Evolutionary conservation across 2,113 vertebrate species (phyloP).

Genomic region (Gobio gobio): DNA sequence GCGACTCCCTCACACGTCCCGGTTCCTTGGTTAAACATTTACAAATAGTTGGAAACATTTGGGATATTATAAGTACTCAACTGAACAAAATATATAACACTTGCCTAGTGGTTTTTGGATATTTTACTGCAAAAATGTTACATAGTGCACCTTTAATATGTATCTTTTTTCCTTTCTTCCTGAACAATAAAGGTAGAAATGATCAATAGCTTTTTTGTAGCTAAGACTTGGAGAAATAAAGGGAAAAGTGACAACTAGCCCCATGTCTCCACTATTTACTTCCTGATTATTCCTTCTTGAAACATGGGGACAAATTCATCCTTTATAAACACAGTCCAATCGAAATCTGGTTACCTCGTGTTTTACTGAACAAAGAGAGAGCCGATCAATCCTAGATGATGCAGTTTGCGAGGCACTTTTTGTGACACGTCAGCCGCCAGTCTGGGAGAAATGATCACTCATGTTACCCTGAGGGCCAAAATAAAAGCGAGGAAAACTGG

Average conservation of each 20-base stretch:
- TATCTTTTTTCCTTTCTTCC: not conserved
- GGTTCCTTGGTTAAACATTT: no score
- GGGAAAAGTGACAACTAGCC: not conserved
- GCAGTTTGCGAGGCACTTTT: conserved; percentile 9
- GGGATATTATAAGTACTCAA: no score
- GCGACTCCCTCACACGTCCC: no score
- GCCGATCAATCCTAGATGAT: conserved; percentile 19
- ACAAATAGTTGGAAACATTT: no score
- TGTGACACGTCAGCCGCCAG: conserved; percentile 16
- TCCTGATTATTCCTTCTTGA: not conserved
- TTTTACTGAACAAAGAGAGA: conserved; percentile 18
- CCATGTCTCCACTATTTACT: not conserved
- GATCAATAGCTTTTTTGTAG: not conserved
- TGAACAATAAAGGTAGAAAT: not conserved
- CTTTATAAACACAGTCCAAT: not conserved
- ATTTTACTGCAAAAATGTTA: no score
- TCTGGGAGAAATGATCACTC: conserved; percentile 34
- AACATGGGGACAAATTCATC: not conserved
- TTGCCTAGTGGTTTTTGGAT: no score
- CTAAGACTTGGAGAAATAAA: not conserved
- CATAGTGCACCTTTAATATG: no score
- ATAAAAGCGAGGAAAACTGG: conserved; percentile 28
- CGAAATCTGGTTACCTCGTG: conserved; percentile 9
- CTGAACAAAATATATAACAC: no score
- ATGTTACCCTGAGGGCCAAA: conserved; percentile 36